A percentile compares a stretch with the other conserved stretches of the same genome.
These are phyloP conservation scores for Oreonectes daqikongensis DNA, from an alignment of 2,797 vertebrate species.

Conservation along the genomic window DNA sequence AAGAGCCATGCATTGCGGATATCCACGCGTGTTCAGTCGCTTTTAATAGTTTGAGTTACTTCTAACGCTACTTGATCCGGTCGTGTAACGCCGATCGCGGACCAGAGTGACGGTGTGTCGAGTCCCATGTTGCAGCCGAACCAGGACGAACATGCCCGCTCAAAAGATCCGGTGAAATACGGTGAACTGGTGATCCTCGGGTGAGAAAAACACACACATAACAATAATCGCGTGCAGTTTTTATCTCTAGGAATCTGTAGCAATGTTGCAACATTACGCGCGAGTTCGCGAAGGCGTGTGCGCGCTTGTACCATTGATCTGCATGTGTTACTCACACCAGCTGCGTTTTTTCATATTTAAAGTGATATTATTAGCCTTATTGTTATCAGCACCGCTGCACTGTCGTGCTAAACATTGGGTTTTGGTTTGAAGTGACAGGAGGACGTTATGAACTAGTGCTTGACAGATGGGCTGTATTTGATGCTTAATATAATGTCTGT, in stretches of 20 bases:
- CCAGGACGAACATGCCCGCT: conserved; percentile 88
- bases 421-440: no score
- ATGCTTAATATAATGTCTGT: no score
- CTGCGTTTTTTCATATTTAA: no score
- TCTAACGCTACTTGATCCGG: not conserved
- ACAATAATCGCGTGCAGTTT: no score
- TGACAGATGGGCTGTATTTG: no score
- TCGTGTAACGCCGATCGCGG: conserved; percentile 30
- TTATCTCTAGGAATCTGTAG: not conserved
- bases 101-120: conserved; percentile 63
- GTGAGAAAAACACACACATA: conserved; percentile 74
- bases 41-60: not conserved
- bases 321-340: no score
- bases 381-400: no score
- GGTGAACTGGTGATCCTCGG: conserved; percentile 94
- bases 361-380: no score
- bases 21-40: not conserved
- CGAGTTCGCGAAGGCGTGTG: no score
- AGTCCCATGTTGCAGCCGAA: conserved; percentile 92
- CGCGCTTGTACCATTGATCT: no score
- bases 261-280: not conserved
- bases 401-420: no score
- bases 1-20: conserved; percentile 35
- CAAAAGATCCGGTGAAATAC: conserved; percentile 95
- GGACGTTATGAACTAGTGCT: no score